A percentile compares a stretch with the other conserved stretches of the same genome.
Evolutionary conservation across 2,888 invertebrate species (phyloP).

Genomic region (Spodoptera picta): DNA sequence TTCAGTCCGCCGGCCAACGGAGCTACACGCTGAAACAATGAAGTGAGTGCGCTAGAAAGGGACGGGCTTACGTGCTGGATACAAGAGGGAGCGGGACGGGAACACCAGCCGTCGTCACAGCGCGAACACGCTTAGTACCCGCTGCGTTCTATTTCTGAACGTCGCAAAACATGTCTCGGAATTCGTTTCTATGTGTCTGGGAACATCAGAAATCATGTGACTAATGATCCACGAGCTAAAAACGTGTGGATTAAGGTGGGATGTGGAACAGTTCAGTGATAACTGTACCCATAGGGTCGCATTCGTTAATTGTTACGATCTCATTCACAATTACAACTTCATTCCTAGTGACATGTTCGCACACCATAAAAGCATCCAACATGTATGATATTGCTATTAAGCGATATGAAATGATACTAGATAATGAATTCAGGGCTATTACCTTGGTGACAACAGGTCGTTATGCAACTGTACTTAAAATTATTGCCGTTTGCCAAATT

Average conservation of each 20-base stretch:
- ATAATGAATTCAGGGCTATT: conserved; percentile 74
- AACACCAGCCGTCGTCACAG: conserved; percentile 78
- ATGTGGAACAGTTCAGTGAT: conserved; percentile 42
- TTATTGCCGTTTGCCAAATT: conserved; percentile 73
- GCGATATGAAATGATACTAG: conserved; percentile 68
- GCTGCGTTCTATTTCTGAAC: conserved; percentile 87
- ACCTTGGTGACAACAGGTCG: conserved; percentile 71
- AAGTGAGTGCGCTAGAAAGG: conserved; percentile 81
- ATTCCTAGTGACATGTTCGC: conserved; percentile 63
- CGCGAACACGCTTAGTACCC: conserved; percentile 84
- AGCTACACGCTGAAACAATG: conserved; percentile 85
- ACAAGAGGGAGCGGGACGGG: conserved; percentile 77
- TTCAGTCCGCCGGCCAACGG: conserved; percentile 84
- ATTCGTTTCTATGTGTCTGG: conserved; percentile 87
- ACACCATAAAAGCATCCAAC: conserved; percentile 64
- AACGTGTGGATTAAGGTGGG: conserved; percentile 61
- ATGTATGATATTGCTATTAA: conserved; percentile 67
- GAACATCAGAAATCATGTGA: conserved; percentile 87
- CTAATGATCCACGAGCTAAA: conserved; percentile 79
- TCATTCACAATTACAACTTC: conserved; percentile 58
- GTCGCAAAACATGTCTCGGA: conserved; percentile 88
- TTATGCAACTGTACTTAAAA: conserved; percentile 74
- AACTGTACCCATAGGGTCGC: conserved; percentile 47
- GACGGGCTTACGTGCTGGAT: conserved; percentile 77
- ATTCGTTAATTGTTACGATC: conserved; percentile 51